Conservation (phyloP, 2,113 vertebrate species). For the Acrocephalus arundinaceus region DNA sequence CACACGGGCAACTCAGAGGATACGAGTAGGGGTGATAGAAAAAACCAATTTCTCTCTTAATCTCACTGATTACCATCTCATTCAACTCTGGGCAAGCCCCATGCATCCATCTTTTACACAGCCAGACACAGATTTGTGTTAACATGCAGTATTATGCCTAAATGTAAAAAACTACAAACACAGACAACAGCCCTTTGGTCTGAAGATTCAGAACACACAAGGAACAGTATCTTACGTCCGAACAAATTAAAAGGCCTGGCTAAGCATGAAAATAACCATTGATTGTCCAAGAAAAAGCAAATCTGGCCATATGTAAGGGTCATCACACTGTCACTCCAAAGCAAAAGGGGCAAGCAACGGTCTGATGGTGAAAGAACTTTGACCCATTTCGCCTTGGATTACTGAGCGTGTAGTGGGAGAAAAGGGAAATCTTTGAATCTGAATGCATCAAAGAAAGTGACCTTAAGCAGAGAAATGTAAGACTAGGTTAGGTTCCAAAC, state of each 20-base stretch:
- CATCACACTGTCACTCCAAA: background rate
- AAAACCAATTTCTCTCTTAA: background rate
- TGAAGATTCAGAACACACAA: background rate
- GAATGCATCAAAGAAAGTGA: background rate
- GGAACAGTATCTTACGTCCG: background rate
- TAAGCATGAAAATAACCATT: conserved; percentile 4
- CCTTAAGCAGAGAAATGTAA: background rate
- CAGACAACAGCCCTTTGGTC: background rate
- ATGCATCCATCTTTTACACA: background rate
- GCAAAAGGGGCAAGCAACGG: background rate
- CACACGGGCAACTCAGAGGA: background rate
- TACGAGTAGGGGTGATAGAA: background rate
- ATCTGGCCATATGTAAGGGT: background rate
- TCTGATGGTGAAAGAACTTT: background rate
- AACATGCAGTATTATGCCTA: background rate
- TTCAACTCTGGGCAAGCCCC: background rate
- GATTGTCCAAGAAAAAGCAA: background rate
- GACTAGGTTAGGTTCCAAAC: background rate
- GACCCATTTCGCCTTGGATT: background rate
- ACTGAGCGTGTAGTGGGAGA: background rate
- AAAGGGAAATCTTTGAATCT: background rate
- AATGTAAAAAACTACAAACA: background rate
- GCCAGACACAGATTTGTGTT: background rate
- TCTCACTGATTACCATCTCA: background rate
- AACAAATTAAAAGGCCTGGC: background rate